A percentile compares a stretch with the other conserved stretches of the same genome.
These are phyloP conservation scores for Mactra quadrangularis DNA, from an alignment of 1,140 invertebrate species.

Conservation along the genomic window DNA sequence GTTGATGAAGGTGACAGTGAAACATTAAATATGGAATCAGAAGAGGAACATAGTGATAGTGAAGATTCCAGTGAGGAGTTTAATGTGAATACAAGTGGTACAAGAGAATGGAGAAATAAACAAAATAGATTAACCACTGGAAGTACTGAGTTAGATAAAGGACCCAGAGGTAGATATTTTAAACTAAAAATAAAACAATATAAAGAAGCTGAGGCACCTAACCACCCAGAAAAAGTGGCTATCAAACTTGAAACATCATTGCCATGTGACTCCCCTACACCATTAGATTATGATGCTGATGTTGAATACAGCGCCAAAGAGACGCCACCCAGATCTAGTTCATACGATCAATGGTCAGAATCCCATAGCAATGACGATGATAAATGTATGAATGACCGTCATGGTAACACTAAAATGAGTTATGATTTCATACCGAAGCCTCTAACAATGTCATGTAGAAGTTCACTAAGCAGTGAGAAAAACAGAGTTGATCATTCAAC, in stretches of 20 bases:
- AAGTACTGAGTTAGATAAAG: not conserved
- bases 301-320: constrained; percentile 42
- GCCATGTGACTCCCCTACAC: constrained; percentile 52
- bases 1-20: constrained; percentile 31
- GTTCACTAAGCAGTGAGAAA: constrained; percentile 77
- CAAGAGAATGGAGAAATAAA: constrained; percentile 26
- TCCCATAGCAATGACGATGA: not conserved
- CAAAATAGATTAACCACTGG: not conserved
- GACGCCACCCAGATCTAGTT: constrained; percentile 6
- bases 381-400: not conserved
- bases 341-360: constrained; percentile 28
- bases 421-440: constrained; percentile 30
- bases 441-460: constrained; percentile 60
- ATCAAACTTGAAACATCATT: constrained; percentile 20
- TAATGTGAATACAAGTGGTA: constrained; percentile 46
- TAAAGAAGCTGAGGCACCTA: constrained; percentile 45
- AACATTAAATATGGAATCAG: constrained; percentile 6
- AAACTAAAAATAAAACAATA: constrained; percentile 31
- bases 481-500: constrained; percentile 79
- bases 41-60: constrained; percentile 37
- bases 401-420: not conserved
- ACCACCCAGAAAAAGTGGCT: constrained; percentile 34
- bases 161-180: constrained; percentile 21
- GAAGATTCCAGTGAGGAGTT: constrained; percentile 13
- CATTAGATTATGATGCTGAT: constrained; percentile 60